These are phyloP conservation scores for Pseudopodoces humilis DNA, from an alignment of 2,113 vertebrate species.

Conservation along the genomic window DNA sequence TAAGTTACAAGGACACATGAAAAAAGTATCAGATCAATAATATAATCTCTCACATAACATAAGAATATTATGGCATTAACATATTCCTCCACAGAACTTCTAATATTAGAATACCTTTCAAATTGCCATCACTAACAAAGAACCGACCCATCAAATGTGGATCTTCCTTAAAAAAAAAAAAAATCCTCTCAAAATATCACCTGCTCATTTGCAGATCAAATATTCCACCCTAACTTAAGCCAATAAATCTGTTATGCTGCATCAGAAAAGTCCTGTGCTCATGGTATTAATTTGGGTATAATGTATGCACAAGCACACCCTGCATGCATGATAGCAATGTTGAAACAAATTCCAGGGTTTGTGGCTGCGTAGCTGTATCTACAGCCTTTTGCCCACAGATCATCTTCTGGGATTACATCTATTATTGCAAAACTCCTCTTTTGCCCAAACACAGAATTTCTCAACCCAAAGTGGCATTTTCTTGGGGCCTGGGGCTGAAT, in stretches of 20 bases:
- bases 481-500: neutral
- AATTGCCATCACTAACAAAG: neutral
- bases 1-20: neutral
- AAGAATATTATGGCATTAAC: neutral
- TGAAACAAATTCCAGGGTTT: conserved; percentile 29
- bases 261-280: neutral
- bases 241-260: neutral
- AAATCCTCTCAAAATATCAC: neutral
- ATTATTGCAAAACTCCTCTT: conserved; percentile 21
- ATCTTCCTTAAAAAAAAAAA: neutral
- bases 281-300: neutral
- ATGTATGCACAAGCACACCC: conserved; percentile 27
- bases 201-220: neutral
- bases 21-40: neutral
- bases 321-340: neutral
- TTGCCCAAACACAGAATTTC: conserved; percentile 32
- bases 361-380: neutral
- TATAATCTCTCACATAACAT: neutral
- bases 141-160: neutral
- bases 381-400: conserved; percentile 10
- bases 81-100: neutral
- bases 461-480: conserved; percentile 1
- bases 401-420: conserved; percentile 5
- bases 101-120: neutral
- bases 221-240: neutral